Evolutionary conservation across 1,140 invertebrate species (phyloP), one percentile per base, ranked within the genome.

Genomic region (Protaetia brevitarsis): DNA sequence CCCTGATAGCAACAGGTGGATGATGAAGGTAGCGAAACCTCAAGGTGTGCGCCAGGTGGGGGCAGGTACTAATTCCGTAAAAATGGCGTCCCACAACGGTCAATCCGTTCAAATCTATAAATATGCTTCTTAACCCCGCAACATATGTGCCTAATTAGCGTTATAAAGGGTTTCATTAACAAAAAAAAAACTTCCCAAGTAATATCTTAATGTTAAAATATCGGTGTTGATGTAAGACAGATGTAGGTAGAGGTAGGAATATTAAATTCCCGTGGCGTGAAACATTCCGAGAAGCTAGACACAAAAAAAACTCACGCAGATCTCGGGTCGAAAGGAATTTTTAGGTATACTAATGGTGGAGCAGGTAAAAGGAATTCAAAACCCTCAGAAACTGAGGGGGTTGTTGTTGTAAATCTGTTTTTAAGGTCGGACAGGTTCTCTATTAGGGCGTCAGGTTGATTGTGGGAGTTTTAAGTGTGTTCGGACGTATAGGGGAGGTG

Each of bases 391-490:
- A 59, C 2, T 8, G 23, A n/a, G 19, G 10, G 51, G 21, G 51
- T n/a, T n/a, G n/a, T n/a, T n/a, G 16, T 26, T 26, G 37, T 59
- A 27, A 26, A 65, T 59, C 51, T 59, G 30, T 58, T 31, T 27
- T 58, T 21, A 59, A 27, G 51, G 51, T 64, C 27, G 41, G 10
- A 65, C 56, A 59, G 60, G 60, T 37, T 51, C 41, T n/a, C n/a
- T n/a, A n/a, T n/a, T 10, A 51, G 41, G 41, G 41, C 29, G 6
- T 10, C 45, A 65, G 41, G 51, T 64, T 64, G 41, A 65, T 64
- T 67, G 30, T 41, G 45, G 30, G 61, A 57, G n/a, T n/a, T n/a
- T n/a, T n/a, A n/a, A n/a, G n/a, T n/a, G n/a, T n/a, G n/a, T n/a
- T n/a, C n/a, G 41, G 41, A 23, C 19, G 41, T 19, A 21, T 7